Percentiles rank a stretch among this genome's conserved stretches.
phyloP scores from a whole-genome alignment of 2,113 vertebrate species.

The Oryzias melastigma region DNA sequence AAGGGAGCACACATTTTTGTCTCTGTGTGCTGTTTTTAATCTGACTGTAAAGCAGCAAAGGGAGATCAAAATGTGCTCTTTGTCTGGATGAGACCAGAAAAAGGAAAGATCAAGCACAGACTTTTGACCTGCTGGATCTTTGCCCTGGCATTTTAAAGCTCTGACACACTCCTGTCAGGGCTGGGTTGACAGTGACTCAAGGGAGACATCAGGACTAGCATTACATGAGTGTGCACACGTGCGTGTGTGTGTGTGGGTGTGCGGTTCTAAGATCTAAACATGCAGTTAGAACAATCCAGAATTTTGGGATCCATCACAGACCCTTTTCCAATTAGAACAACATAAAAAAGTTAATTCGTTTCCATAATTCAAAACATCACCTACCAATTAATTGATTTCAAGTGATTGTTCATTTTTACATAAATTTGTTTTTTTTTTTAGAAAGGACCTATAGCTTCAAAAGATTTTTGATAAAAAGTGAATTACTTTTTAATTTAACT shows the following conservation, averaged over 20 bases:
- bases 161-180: constrained; percentile 2
- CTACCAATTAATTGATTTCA: too few species aligned
- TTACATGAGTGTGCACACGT: background rate
- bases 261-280: constrained; percentile 18
- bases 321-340: too few species aligned
- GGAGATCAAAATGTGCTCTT: constrained; percentile 20
- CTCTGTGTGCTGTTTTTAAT: background rate
- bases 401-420: too few species aligned
- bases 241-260: constrained; percentile 1
- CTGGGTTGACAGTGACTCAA: constrained; percentile 10
- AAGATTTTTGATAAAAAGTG: too few species aligned
- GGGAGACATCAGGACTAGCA: constrained; percentile 1
- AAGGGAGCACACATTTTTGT: constrained; percentile 19
- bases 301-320: background rate
- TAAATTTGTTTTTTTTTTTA: too few species aligned
- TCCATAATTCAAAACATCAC: too few species aligned
- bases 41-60: constrained; percentile 9
- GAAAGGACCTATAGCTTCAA: too few species aligned
- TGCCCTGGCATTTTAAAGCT: constrained; percentile 17
- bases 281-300: constrained; percentile 16
- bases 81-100: constrained; percentile 3
- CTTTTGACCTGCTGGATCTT: constrained; percentile 17
- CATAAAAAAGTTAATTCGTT: too few species aligned
- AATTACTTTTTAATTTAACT: too few species aligned
- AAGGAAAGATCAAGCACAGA: constrained; percentile 24